Evolutionary conservation across 1,140 invertebrate genomes (phyloP).

Genomic region (Cydia amplana): DNA sequence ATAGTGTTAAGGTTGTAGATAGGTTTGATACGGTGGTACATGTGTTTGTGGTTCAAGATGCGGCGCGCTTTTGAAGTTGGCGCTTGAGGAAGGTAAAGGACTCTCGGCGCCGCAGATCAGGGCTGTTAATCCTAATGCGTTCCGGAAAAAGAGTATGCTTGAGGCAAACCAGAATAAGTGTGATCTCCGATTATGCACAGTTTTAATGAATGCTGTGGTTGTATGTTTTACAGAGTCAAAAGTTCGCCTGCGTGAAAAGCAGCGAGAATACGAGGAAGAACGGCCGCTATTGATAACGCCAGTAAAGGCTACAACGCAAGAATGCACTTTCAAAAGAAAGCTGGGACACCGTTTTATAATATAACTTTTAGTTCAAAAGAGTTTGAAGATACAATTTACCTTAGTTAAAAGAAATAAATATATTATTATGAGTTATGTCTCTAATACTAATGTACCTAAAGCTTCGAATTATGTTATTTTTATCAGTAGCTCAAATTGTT

Average conservation of each 20-base stretch:
- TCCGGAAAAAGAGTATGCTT: background rate
- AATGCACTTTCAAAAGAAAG: background rate
- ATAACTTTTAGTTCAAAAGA: no score
- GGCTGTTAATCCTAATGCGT: background rate
- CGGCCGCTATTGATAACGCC: constrained; percentile 1
- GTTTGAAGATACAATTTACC: no score
- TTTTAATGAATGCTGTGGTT: background rate
- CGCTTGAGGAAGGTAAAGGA: constrained; percentile 56
- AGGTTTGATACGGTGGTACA: background rate
- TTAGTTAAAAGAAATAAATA: no score
- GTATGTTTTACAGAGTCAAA: background rate
- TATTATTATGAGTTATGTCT: no score
- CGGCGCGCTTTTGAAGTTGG: constrained; percentile 54
- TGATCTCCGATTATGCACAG: background rate
- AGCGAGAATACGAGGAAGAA: background rate
- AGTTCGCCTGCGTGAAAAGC: background rate
- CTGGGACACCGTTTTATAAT: background rate
- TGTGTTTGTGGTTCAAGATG: constrained; percentile 34
- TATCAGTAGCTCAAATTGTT: no score
- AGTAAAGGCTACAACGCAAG: background rate
- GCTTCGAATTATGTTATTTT: no score
- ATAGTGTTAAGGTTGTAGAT: background rate
- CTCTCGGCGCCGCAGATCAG: constrained; percentile 45
- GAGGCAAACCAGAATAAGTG: background rate
- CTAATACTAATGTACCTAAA: no score